phyloP scores from a whole-genome alignment of 2,797 vertebrate genomes.

The Ceryle rudis region DNA sequence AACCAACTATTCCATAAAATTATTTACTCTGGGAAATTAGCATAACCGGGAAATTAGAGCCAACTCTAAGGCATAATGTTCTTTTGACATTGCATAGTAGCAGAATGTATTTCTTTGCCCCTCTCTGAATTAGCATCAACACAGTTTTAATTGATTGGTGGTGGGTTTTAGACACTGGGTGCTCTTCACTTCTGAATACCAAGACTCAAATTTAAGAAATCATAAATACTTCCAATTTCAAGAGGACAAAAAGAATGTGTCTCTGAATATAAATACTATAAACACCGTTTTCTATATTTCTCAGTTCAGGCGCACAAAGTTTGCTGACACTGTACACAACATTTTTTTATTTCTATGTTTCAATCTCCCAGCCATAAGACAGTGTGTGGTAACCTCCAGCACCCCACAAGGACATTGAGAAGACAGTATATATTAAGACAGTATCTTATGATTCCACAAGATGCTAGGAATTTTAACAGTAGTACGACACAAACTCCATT shows the following conservation, averaged over 20 bases:
- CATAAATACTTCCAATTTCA: not conserved
- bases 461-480: not conserved
- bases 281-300: not conserved
- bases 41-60: too few species aligned
- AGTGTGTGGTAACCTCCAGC: not conserved
- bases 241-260: not conserved
- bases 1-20: too few species aligned
- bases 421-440: not conserved
- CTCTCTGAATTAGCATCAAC: not conserved
- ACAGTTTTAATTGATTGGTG: not conserved
- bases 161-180: not conserved
- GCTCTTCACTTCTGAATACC: not conserved
- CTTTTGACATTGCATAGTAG: too few species aligned
- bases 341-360: too few species aligned
- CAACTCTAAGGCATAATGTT: too few species aligned
- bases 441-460: not conserved
- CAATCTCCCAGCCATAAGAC: too few species aligned
- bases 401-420: not conserved
- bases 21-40: too few species aligned
- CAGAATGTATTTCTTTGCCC: not conserved
- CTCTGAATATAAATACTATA: not conserved
- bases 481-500: not conserved
- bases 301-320: not conserved
- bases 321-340: too few species aligned
- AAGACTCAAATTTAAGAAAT: not conserved